Conservation (phyloP, 2,888 invertebrate genomes). For the Cosmopolites sordidus region DNA sequence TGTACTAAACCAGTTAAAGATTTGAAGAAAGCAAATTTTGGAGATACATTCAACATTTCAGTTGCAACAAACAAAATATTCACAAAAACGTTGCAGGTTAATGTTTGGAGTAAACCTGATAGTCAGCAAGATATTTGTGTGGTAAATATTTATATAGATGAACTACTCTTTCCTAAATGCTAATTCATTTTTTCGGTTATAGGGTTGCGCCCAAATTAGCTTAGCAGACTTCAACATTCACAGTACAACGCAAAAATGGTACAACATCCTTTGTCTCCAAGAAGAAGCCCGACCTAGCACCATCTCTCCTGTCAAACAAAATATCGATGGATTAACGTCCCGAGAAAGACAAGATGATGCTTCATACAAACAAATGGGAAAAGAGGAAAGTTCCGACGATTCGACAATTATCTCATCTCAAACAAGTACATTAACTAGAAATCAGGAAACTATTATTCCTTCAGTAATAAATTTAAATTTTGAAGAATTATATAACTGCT, state of each 20-base stretch:
- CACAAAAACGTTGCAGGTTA: conserved; percentile 87
- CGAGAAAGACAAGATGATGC: conserved; percentile 34
- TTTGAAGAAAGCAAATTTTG: conserved; percentile 70
- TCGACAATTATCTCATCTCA: conserved; percentile 95
- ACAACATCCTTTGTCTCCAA: conserved; percentile 85
- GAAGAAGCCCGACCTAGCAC: conserved; percentile 28
- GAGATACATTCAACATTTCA: conserved; percentile 72
- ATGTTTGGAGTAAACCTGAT: conserved; percentile 72
- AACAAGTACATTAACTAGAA: conserved; percentile 91
- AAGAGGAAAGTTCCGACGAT: conserved; percentile 94
- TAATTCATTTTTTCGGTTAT: conserved; percentile 32
- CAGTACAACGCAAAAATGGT: conserved; percentile 81
- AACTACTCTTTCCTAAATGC: neutral
- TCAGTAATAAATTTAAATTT: conserved; percentile 53
- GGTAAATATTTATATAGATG: conserved; percentile 56
- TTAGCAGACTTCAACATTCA: conserved; percentile 90
- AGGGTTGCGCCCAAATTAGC: conserved; percentile 95
- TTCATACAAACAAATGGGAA: conserved; percentile 37
- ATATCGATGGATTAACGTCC: conserved; percentile 42
- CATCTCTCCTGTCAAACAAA: conserved; percentile 10
- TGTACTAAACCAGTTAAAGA: conserved; percentile 66
- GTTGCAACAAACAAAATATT: conserved; percentile 72
- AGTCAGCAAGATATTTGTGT: conserved; percentile 73
- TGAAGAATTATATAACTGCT: conserved; percentile 52
- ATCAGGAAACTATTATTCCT: conserved; percentile 61